Conservation (phyloP, 2,113 vertebrate genomes). For the Centropus bengalensis region DNA sequence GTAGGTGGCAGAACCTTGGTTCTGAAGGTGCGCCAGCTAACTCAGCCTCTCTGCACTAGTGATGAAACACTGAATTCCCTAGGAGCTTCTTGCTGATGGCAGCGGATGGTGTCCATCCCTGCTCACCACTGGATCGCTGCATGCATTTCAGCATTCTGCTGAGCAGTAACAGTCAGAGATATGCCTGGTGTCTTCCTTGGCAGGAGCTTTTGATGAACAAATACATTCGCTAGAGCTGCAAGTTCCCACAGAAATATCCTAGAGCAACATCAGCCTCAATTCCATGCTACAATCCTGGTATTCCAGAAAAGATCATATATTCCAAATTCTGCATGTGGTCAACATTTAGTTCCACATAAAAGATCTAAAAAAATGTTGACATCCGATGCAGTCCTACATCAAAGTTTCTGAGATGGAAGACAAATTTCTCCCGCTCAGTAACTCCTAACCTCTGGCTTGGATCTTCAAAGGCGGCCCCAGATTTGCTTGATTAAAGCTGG, state of each 20-base stretch:
- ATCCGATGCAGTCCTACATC: not conserved
- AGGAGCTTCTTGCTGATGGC: not conserved
- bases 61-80: not conserved
- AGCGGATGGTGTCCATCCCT: not conserved
- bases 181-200: not conserved
- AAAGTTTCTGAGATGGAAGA: not conserved
- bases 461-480: not conserved
- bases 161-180: not conserved
- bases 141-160: not conserved
- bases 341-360: not conserved
- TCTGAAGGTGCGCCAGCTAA: conserved; percentile 3
- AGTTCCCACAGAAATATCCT: not conserved
- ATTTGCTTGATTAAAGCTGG: not conserved
- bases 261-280: not conserved
- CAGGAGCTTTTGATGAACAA: not conserved
- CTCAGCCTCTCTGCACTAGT: not conserved
- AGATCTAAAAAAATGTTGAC: not conserved
- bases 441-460: not conserved
- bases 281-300: not conserved
- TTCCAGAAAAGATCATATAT: not conserved
- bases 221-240: not conserved
- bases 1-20: not conserved
- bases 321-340: not conserved
- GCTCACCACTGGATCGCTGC: not conserved
- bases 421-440: not conserved